These are phyloP conservation scores for Smittia sp. DNA, from an alignment of 2,888 invertebrate species.

Conservation along the genomic window DNA sequence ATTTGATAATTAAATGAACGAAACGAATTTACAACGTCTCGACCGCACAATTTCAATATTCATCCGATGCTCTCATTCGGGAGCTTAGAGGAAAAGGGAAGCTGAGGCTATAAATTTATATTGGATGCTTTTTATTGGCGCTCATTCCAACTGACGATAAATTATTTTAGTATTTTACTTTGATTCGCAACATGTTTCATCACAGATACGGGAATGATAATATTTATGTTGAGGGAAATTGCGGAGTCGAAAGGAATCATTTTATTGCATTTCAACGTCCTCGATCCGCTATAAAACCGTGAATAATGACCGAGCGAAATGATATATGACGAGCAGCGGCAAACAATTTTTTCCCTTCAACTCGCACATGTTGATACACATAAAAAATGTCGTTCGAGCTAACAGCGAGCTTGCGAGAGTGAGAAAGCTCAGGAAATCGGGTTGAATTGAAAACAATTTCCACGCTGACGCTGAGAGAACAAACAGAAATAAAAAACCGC, in stretches of 20 bases:
- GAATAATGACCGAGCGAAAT: neutral
- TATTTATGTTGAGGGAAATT: neutral
- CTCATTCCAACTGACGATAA: slow-evolving; percentile 3
- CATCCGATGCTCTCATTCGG: neutral
- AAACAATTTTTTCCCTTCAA: neutral
- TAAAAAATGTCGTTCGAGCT: neutral
- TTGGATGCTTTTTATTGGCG: slow-evolving; percentile 6
- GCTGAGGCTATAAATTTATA: neutral
- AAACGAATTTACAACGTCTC: slow-evolving; percentile 26
- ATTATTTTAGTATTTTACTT: slow-evolving; percentile 21
- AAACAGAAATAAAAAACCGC: neutral
- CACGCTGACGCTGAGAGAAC: too few species aligned
- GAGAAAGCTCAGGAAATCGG: neutral
- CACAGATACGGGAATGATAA: slow-evolving; percentile 5
- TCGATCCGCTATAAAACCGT: neutral
- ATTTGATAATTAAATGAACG: slow-evolving; percentile 38
- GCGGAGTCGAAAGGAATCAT: neutral
- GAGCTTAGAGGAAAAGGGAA: neutral
- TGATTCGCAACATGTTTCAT: slow-evolving; percentile 14
- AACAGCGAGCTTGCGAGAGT: neutral
- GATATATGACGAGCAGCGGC: neutral
- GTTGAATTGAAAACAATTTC: neutral
- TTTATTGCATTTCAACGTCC: slow-evolving; percentile 8
- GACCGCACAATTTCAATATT: slow-evolving; percentile 18
- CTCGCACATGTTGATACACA: neutral